Evolutionary conservation across 2,113 vertebrate species (phyloP).

Genomic region (Mus pahari): DNA sequence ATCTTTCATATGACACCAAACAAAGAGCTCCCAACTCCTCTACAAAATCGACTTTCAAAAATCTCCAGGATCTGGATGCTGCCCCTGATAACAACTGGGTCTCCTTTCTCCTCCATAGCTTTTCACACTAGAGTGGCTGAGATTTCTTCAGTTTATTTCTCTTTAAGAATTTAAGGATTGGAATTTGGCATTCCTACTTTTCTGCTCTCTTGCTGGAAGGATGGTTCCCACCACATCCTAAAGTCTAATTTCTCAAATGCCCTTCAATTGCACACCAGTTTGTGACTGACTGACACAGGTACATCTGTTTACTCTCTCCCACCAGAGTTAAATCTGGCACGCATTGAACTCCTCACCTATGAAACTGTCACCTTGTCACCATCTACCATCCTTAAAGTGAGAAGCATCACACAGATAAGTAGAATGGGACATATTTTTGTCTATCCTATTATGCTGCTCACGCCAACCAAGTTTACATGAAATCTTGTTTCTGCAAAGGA

Average conservation of each 20-base stretch:
- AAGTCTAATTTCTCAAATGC: slow-evolving; percentile 8
- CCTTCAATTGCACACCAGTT: slow-evolving; percentile 6
- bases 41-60: slow-evolving; percentile 4
- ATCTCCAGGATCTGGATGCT: neutral
- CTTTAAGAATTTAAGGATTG: neutral
- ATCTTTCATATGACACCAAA: neutral
- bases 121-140: neutral
- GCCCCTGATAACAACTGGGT: neutral
- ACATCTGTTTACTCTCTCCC: slow-evolving; percentile 27
- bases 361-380: slow-evolving; percentile 72
- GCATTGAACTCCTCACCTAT: slow-evolving; percentile 73
- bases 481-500: slow-evolving; percentile 18
- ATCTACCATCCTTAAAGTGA: slow-evolving; percentile 55
- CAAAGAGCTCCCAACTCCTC: neutral
- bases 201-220: neutral
- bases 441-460: slow-evolving; percentile 8
- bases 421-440: slow-evolving; percentile 47
- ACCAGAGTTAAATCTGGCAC: slow-evolving; percentile 65
- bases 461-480: neutral
- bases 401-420: slow-evolving; percentile 34
- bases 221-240: neutral
- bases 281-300: slow-evolving; percentile 31
- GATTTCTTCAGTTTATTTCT: slow-evolving; percentile 13
- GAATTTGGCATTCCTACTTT: neutral
- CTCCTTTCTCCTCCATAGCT: neutral